Evolutionary conservation across 2,797 vertebrate genomes (phyloP).

Genomic region (Erpetoichthys calabaricus): DNA sequence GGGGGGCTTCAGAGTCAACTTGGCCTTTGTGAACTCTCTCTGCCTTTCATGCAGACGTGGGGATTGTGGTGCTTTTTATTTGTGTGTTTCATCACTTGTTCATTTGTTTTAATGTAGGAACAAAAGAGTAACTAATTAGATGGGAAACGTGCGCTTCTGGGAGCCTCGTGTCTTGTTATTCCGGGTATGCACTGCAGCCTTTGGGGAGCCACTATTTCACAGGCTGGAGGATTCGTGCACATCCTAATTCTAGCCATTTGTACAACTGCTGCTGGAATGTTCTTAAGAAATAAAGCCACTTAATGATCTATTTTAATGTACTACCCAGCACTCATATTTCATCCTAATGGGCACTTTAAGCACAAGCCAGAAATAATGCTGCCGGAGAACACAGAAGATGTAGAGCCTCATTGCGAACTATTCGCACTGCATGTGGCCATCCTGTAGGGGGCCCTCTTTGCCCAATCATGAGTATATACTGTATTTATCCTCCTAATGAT

Average conservation of each 20-base stretch:
- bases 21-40: no score
- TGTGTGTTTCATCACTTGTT: no score
- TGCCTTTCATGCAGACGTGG: no score
- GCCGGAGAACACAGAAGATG: neutral
- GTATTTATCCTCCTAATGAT: no score
- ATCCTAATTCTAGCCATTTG: neutral
- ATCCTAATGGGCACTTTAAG: neutral
- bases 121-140: neutral
- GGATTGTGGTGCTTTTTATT: no score
- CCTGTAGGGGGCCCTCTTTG: no score
- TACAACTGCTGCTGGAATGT: neutral
- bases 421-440: no score
- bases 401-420: neutral
- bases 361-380: neutral
- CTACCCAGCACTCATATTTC: neutral
- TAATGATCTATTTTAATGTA: neutral
- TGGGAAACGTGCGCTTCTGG: neutral
- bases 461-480: no score
- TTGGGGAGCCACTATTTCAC: neutral
- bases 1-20: neutral
- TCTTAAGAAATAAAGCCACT: neutral
- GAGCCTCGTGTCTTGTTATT: neutral
- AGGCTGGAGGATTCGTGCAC: neutral
- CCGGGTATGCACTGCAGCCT: neutral
- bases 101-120: neutral